Evolutionary conservation across 2,888 invertebrate species (phyloP), one percentile per base, ranked within the genome.

Genomic region (Congeria kusceri): DNA sequence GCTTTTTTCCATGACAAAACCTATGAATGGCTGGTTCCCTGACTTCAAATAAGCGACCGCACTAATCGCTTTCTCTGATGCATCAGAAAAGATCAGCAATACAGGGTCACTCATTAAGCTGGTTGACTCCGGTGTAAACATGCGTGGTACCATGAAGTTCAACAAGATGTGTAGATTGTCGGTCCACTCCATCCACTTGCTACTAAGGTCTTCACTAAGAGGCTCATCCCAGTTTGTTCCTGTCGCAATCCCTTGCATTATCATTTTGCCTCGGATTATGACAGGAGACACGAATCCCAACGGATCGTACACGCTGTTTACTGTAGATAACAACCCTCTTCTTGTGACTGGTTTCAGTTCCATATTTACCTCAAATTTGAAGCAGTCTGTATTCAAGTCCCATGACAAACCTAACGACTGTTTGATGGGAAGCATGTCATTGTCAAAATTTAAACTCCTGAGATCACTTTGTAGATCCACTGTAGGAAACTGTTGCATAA

Each of bases 291-390:
- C 62, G 39, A 87, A 83, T n/a, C 86, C 84, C 1, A 81, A n/a
- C 13, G 87, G 84, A 67, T 87, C 85, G 62, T 64, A 86, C 7
- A 83, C n/a, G 56, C 83, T 81, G 67, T 86, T 84, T 9, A 85
- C 62, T 9, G 70, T 68, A 1, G 86, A 86, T 20, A 87, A 39
- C 15, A 86, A 39, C 20, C 85, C 86, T 29, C 83, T 63, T 29
- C 76, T 53, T 0, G 82, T 86, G 59, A 49, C 80, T 29, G 80
- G 78, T 46, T 75, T 84, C 9, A 63, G 39, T 11, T 64, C 62
- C 0, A 57, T 9, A 1, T 69, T 44, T 25, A 75, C 57, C 18
- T 76, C 46, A 57, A 78, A 82, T 2, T 46, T 69, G 67, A 83
- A 86, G 11, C 56, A 53, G 57, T 85, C 87, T 18, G 67, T 46